Percentiles rank a stretch among this genome's conserved stretches.
Conservation (phyloP, 2,113 vertebrate species). For the Benitochromis conjunctus region DNA sequence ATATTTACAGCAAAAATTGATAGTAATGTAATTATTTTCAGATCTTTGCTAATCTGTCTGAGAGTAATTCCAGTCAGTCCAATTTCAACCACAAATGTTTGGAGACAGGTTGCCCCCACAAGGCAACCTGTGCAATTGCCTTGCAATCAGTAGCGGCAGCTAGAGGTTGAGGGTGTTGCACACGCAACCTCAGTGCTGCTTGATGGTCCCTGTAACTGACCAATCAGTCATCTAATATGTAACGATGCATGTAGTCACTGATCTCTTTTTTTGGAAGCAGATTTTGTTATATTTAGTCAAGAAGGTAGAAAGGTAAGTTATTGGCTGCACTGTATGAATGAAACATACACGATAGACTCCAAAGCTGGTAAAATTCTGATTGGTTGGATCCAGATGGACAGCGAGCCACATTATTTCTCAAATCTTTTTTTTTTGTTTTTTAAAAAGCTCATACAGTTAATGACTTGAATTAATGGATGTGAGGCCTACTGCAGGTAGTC, state of each 20-base stretch:
- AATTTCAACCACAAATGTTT: background rate
- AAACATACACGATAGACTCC: background rate
- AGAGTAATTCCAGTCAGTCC: background rate
- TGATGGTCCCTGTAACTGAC: background rate
- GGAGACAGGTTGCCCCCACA: background rate
- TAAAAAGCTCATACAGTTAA: background rate
- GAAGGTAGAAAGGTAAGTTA: background rate
- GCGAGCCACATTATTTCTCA: background rate
- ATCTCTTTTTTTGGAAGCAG: background rate
- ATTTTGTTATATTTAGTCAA: background rate
- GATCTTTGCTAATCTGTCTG: background rate
- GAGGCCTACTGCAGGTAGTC: background rate
- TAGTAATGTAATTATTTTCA: background rate
- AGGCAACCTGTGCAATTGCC: background rate
- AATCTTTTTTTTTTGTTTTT: no score
- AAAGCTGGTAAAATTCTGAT: background rate
- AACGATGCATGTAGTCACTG: background rate
- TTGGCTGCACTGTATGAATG: background rate
- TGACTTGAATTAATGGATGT: background rate
- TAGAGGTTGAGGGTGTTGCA: background rate
- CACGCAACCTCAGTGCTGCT: background rate
- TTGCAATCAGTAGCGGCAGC: background rate
- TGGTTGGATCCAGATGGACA: background rate
- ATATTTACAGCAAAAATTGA: background rate
- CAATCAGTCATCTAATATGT: background rate